Percentiles rank a stretch among this genome's conserved stretches.
phyloP scores from a whole-genome alignment of 2,797 vertebrate genomes.

The Microcaecilia unicolor region DNA sequence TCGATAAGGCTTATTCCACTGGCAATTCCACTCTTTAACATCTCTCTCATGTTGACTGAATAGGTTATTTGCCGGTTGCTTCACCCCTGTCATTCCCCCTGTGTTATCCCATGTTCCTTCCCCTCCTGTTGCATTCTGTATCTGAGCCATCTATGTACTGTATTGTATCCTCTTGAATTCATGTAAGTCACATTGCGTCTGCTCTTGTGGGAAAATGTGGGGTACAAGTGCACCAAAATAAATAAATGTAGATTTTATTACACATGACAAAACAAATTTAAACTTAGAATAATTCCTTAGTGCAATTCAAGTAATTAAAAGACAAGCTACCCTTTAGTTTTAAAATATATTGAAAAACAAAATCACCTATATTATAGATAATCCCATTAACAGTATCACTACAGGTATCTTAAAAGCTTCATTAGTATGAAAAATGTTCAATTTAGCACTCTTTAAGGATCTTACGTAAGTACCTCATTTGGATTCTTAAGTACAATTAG shows the following conservation, averaged over 20 bases:
- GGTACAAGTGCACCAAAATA: no score
- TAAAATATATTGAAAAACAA: constrained; percentile 37
- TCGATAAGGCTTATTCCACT: no score
- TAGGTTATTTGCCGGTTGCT: no score
- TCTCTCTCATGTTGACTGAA: no score
- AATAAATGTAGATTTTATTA: background rate
- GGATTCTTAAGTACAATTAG: constrained; percentile 45
- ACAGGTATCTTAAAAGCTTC: constrained; percentile 40
- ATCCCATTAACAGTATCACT: constrained; percentile 41
- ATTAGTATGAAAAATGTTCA: constrained; percentile 47
- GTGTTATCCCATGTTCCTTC: no score
- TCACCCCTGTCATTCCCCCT: no score
- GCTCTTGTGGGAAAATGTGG: no score
- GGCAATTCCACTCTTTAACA: no score
- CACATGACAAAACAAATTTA: background rate
- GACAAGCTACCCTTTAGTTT: constrained; percentile 5
- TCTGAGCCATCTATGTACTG: no score
- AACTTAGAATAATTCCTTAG: constrained; percentile 1
- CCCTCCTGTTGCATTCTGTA: no score
- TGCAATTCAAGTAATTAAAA: constrained; percentile 9
- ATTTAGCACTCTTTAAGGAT: constrained; percentile 40
- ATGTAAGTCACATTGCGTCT: no score
- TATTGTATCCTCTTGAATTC: no score
- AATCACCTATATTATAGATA: constrained; percentile 45
- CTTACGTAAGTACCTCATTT: constrained; percentile 35